A percentile compares a stretch with the other conserved stretches of the same genome.
Evolutionary conservation across 2,888 invertebrate species (phyloP).

Genomic region (Thecocarcelia acutangulata): DNA sequence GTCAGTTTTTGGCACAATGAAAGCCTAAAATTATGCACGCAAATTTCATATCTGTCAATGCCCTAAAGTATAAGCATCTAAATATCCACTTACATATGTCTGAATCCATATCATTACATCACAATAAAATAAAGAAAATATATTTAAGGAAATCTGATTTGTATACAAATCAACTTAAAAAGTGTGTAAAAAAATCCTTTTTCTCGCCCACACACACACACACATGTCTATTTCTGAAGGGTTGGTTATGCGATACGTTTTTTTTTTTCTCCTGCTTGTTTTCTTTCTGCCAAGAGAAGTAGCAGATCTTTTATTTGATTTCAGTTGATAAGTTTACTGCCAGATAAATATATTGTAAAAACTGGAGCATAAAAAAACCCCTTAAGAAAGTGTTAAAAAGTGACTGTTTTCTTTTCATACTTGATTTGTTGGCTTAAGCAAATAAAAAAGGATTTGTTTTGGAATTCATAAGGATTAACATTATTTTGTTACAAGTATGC

Average conservation of each 20-base stretch:
- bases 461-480: conserved; percentile 60
- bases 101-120: conserved; percentile 49
- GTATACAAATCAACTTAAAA: conserved; percentile 47
- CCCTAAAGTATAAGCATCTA: conserved; percentile 37
- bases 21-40: conserved; percentile 46
- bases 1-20: conserved; percentile 31
- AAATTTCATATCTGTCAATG: conserved; percentile 40
- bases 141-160: conserved; percentile 69
- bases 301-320: conserved; percentile 16
- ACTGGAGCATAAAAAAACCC: conserved; percentile 12
- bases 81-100: too few relatives aligned
- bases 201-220: neutral
- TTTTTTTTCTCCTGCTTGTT: conserved; percentile 9
- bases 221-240: conserved; percentile 34
- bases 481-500: conserved; percentile 26
- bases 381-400: conserved; percentile 69
- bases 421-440: conserved; percentile 71
- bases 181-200: conserved; percentile 21
- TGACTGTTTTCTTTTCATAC: conserved; percentile 63
- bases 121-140: conserved; percentile 5
- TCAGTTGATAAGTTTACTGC: conserved; percentile 6
- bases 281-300: neutral
- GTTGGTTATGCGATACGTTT: conserved; percentile 2
- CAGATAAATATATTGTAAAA: neutral
- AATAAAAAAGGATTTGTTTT: conserved; percentile 71